Evolutionary conservation across 2,113 vertebrate genomes (phyloP).

Genomic region (Daphoenositta chrysoptera): DNA sequence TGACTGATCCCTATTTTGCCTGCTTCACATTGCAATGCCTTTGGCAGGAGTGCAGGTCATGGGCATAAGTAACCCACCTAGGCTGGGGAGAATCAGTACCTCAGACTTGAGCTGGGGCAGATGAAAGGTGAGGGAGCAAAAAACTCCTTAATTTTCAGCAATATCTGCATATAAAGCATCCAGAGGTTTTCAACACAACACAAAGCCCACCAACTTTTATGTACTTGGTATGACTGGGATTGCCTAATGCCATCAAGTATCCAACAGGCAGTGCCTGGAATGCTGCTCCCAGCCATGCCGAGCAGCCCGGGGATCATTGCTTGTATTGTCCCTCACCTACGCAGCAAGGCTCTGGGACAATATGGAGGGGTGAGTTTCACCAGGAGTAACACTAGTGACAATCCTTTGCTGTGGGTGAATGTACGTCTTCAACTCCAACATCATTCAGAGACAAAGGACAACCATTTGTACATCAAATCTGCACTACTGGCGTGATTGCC

Average conservation of each 20-base stretch:
- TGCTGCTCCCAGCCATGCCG: background rate
- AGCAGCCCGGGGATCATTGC: background rate
- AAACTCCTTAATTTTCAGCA: slow-evolving; percentile 32
- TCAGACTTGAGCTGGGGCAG: background rate
- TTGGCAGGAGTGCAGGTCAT: slow-evolving; percentile 74
- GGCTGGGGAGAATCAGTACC: slow-evolving; percentile 16
- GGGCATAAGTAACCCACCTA: slow-evolving; percentile 6
- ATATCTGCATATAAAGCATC: slow-evolving; percentile 37
- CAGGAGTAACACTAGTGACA: background rate
- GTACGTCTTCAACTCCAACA: background rate
- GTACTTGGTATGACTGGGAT: slow-evolving; percentile 44
- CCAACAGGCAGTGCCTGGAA: background rate
- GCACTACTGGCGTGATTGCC: slow-evolving; percentile 22
- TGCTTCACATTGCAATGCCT: slow-evolving; percentile 83
- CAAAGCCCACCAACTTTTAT: slow-evolving; percentile 14
- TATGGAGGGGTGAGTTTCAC: slow-evolving; percentile 26
- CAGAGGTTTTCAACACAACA: slow-evolving; percentile 22
- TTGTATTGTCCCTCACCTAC: background rate
- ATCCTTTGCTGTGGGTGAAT: slow-evolving; percentile 22
- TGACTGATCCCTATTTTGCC: slow-evolving; percentile 91
- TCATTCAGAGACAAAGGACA: slow-evolving; percentile 54
- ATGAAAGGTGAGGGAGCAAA: background rate
- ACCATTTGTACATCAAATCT: slow-evolving; percentile 53
- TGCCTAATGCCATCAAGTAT: slow-evolving; percentile 42
- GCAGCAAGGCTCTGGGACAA: background rate